phyloP scores from a whole-genome alignment of 2,888 invertebrate species.

The Caenorhabditis sp. region DNA sequence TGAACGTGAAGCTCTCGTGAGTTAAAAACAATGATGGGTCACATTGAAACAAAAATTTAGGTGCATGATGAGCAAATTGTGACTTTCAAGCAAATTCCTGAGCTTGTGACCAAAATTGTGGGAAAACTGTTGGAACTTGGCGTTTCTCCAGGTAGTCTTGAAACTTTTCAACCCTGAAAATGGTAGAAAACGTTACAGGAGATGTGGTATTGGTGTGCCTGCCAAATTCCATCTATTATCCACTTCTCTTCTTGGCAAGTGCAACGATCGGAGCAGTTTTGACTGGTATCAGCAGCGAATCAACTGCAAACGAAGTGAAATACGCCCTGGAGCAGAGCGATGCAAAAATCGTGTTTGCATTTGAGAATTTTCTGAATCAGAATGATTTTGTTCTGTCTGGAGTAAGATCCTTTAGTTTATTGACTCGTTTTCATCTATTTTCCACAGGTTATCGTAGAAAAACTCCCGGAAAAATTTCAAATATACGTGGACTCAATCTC shows the following conservation, averaged over 20 bases:
- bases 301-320: conserved; percentile 54
- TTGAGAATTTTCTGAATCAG: neutral
- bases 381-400: neutral
- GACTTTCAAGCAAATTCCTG: conserved; percentile 24
- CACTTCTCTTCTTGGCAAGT: conserved; percentile 64
- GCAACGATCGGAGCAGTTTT: conserved; percentile 66
- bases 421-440: neutral
- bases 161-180: neutral
- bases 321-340: conserved; percentile 27
- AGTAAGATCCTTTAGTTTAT: neutral
- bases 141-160: conserved; percentile 4
- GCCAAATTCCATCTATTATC: conserved; percentile 69
- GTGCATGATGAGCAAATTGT: conserved; percentile 25
- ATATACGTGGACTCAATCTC: conserved; percentile 1
- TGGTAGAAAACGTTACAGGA: conserved; percentile 34
- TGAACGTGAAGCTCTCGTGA: conserved; percentile 25
- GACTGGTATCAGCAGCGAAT: conserved; percentile 62
- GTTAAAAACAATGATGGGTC: neutral
- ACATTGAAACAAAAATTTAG: neutral
- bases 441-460: neutral
- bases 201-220: conserved; percentile 65
- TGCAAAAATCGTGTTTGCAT: conserved; percentile 23
- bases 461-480: conserved; percentile 3
- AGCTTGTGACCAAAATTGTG: conserved; percentile 9
- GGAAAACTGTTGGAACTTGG: conserved; percentile 8